phyloP scores from a whole-genome alignment of 2,888 invertebrate genomes.

The Beris morrisii region DNA sequence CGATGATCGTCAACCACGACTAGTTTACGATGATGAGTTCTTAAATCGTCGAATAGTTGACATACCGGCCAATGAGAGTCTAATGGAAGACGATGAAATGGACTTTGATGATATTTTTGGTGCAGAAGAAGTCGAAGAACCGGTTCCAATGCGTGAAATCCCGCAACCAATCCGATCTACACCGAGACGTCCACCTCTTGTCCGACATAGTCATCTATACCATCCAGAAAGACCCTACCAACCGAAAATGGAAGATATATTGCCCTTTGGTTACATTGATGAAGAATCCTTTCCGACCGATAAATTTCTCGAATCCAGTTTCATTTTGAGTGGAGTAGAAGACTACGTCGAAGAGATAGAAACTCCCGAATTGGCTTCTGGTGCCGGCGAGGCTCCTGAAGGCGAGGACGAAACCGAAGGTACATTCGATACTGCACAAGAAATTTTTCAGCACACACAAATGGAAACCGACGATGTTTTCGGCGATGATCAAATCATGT shows the following conservation, averaged over 20 bases:
- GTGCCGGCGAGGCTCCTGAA: not conserved
- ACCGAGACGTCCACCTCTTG: not conserved
- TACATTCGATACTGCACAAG: not conserved
- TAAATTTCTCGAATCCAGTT: constrained; percentile 6
- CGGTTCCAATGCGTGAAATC: not conserved
- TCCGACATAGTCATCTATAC: constrained; percentile 10
- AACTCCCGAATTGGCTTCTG: constrained; percentile 10
- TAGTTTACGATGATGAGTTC: constrained; percentile 28
- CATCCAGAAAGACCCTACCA: not conserved
- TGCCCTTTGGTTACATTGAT: constrained; percentile 1
- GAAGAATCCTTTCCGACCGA: constrained; percentile 19
- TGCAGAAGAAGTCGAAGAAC: constrained; percentile 10
- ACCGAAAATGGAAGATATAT: constrained; percentile 14
- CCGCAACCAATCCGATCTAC: not conserved
- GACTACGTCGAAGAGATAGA: constrained; percentile 11
- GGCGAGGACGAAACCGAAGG: not conserved
- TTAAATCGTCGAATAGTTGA: constrained; percentile 19
- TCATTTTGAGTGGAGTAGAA: constrained; percentile 7
- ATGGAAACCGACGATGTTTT: constrained; percentile 10
- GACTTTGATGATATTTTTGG: constrained; percentile 7
- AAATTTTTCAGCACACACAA: not conserved
- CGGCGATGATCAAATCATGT: not conserved
- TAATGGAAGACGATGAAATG: constrained; percentile 19
- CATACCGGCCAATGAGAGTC: constrained; percentile 22
- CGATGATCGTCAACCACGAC: not conserved